These are phyloP conservation scores for Aphidoletes aphidimyza DNA, from an alignment of 2,888 invertebrate species.

Conservation along the genomic window DNA sequence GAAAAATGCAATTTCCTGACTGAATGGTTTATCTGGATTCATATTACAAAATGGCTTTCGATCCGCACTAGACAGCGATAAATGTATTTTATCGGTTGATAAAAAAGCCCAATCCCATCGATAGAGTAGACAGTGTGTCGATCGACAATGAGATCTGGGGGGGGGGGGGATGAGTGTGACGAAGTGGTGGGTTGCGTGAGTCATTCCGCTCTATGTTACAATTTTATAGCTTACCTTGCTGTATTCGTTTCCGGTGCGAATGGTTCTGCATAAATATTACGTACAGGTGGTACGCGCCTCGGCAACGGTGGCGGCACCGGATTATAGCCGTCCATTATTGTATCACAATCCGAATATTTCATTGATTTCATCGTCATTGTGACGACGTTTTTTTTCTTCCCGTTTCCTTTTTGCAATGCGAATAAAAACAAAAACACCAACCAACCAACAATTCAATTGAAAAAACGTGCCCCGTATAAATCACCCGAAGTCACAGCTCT, in stretches of 20 bases:
- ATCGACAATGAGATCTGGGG: neutral
- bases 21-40: conserved; percentile 39
- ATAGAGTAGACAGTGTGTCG: neutral
- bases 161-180: neutral
- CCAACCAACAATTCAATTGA: neutral
- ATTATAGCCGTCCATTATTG: conserved; percentile 68
- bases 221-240: conserved; percentile 55
- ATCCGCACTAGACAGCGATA: conserved; percentile 4
- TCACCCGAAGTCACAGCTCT: neutral
- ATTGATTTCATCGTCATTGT: conserved; percentile 68
- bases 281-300: conserved; percentile 66
- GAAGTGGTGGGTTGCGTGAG: too few relatives aligned
- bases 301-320: conserved; percentile 67
- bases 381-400: conserved; percentile 41
- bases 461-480: conserved; percentile 35
- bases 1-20: conserved; percentile 32
- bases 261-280: conserved; percentile 67
- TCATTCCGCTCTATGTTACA: too few relatives aligned
- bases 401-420: conserved; percentile 11
- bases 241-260: conserved; percentile 66
- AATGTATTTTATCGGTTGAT: conserved; percentile 41
- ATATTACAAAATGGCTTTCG: conserved; percentile 25
- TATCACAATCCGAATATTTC: conserved; percentile 68
- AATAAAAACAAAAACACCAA: too few relatives aligned
- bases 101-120: conserved; percentile 27